phyloP scores from a whole-genome alignment of 2,113 vertebrate genomes.

The Indri indri region DNA sequence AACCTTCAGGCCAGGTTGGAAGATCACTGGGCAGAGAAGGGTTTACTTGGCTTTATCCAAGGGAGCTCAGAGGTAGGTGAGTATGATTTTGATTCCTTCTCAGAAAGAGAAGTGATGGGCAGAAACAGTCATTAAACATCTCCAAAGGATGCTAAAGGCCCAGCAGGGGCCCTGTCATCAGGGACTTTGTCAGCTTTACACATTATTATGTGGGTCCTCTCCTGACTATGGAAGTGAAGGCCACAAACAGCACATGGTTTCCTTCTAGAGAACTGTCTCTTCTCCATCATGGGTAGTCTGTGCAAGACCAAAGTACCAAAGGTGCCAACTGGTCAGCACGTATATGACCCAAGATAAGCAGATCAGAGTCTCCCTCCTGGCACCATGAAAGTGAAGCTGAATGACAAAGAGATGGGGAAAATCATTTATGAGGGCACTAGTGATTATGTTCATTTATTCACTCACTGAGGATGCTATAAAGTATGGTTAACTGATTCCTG shows the following conservation, averaged over 20 bases:
- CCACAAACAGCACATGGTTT: not conserved
- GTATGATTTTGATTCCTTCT: not conserved
- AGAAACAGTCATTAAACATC: not conserved
- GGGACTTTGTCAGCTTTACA: not conserved
- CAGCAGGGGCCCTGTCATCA: not conserved
- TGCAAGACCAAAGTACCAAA: not conserved
- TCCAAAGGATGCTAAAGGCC: not conserved
- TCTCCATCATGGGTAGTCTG: not conserved
- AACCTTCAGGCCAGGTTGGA: not conserved
- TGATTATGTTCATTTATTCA: not conserved
- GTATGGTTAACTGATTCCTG: not conserved
- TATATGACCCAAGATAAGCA: not conserved
- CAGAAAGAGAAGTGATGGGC: not conserved
- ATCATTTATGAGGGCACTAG: not conserved
- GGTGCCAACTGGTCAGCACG: not conserved
- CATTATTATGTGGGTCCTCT: not conserved
- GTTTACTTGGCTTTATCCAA: not conserved
- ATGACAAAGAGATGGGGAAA: not conserved
- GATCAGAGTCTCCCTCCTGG: not conserved
- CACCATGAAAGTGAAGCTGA: not conserved
- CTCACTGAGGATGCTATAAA: not conserved
- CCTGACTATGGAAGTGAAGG: not conserved
- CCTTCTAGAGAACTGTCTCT: not conserved
- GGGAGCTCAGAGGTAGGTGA: not conserved
- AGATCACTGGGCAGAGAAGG: not conserved